A percentile compares a stretch with the other conserved stretches of the same genome.
Evolutionary conservation across 1,140 invertebrate species (phyloP).

Genomic region (Neuroterus valhalla): DNA sequence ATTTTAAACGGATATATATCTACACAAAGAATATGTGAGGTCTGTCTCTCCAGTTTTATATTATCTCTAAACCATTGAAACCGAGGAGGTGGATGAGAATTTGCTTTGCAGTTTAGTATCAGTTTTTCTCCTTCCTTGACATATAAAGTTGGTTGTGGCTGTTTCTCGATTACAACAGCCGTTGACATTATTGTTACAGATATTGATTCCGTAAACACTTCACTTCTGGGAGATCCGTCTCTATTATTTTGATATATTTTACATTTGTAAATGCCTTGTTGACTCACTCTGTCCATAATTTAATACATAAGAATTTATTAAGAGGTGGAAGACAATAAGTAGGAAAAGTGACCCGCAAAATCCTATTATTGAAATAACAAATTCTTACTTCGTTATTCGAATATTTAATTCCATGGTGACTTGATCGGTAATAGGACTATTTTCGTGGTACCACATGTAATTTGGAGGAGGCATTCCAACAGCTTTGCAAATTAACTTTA

Average conservation of each 20-base stretch:
- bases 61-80: conserved; percentile 68
- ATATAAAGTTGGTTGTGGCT: conserved; percentile 55
- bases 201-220: conserved; percentile 47
- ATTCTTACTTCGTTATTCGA: conserved; percentile 40
- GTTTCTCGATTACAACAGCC: conserved; percentile 56
- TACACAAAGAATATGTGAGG: conserved; percentile 52
- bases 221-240: conserved; percentile 42
- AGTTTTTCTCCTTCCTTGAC: conserved; percentile 55
- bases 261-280: conserved; percentile 63
- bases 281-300: conserved; percentile 15
- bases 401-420: conserved; percentile 47
- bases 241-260: conserved; percentile 51
- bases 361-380: neutral
- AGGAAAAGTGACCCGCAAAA: neutral
- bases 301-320: conserved; percentile 1
- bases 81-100: conserved; percentile 55
- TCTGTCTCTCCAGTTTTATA: conserved; percentile 59
- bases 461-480: conserved; percentile 60
- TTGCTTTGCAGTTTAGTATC: conserved; percentile 55
- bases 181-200: conserved; percentile 51
- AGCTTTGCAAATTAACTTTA: conserved; percentile 59
- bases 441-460: conserved; percentile 61
- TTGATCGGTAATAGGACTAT: conserved; percentile 43
- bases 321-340: too few relatives aligned
- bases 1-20: conserved; percentile 29